Percentiles rank a stretch among this genome's conserved stretches.
Conservation (phyloP, 2,888 invertebrate genomes). For the Polydrusus tereticollis region DNA sequence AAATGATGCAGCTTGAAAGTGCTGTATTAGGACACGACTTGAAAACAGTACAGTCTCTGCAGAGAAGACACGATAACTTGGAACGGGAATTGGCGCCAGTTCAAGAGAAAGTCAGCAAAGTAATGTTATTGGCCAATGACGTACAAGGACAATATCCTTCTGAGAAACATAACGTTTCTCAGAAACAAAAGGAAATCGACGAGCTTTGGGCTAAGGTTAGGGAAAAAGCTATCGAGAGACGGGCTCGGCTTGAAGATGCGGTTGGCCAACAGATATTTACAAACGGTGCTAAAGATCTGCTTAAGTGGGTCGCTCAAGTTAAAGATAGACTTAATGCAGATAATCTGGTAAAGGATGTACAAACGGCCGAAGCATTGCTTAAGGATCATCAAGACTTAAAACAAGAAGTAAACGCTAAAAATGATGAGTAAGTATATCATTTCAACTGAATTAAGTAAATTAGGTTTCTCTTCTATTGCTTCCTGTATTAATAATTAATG, state of each 20-base stretch:
- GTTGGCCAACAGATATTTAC: conserved; percentile 96
- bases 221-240: conserved; percentile 86
- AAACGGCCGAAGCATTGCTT: conserved; percentile 89
- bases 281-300: conserved; percentile 73
- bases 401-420: conserved; percentile 91
- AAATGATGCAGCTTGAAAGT: conserved; percentile 89
- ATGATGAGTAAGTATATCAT: conserved; percentile 82
- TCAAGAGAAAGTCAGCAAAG: conserved; percentile 87
- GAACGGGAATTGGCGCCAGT: conserved; percentile 96
- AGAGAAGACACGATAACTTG: conserved; percentile 91
- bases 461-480: conserved; percentile 35
- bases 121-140: conserved; percentile 88
- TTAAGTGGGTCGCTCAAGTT: conserved; percentile 86
- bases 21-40: conserved; percentile 86
- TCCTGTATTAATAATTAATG: neutral
- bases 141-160: conserved; percentile 94
- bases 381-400: conserved; percentile 92
- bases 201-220: conserved; percentile 90
- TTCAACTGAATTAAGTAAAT: no score
- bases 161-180: conserved; percentile 88
- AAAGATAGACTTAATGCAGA: conserved; percentile 85
- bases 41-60: conserved; percentile 91
- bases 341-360: conserved; percentile 86
- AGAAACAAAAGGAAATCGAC: conserved; percentile 86
- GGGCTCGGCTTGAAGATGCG: conserved; percentile 90